Percentiles rank a stretch among this genome's conserved stretches.
These are phyloP conservation scores for Gallinago undulata DNA, from an alignment of 2,113 vertebrate genomes.

Conservation along the genomic window DNA sequence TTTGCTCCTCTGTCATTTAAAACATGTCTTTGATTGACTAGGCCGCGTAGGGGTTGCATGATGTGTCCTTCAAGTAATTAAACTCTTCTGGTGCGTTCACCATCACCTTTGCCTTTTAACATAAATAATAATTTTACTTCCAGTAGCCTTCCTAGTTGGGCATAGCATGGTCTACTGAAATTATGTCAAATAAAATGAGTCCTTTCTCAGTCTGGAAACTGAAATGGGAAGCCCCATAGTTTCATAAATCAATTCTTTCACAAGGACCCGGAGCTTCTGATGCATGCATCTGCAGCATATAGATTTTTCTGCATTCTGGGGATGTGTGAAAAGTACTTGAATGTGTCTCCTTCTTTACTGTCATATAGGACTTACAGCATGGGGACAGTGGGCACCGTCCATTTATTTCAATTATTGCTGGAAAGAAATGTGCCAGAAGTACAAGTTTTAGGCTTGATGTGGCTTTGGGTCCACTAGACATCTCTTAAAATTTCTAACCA, in stretches of 20 bases:
- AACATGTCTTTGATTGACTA: not conserved
- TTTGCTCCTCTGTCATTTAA: not conserved
- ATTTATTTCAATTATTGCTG: not conserved
- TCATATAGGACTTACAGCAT: not conserved
- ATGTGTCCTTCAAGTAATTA: not conserved
- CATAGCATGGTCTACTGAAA: not conserved
- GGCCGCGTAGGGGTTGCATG: not conserved
- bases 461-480: not conserved
- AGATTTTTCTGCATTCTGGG: not conserved
- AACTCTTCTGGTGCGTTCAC: not conserved
- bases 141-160: not conserved
- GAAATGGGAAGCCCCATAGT: not conserved
- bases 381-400: not conserved
- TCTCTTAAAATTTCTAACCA: not conserved
- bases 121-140: not conserved
- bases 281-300: not conserved
- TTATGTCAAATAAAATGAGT: not conserved
- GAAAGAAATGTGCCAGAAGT: not conserved
- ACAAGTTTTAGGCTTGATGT: not conserved
- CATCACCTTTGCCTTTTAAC: not conserved
- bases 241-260: not conserved
- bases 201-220: not conserved
- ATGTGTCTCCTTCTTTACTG: not conserved
- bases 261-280: not conserved
- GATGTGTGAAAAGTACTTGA: not conserved